Conservation (phyloP, 2,888 invertebrate genomes). For the Siphlonurus alternatus region DNA sequence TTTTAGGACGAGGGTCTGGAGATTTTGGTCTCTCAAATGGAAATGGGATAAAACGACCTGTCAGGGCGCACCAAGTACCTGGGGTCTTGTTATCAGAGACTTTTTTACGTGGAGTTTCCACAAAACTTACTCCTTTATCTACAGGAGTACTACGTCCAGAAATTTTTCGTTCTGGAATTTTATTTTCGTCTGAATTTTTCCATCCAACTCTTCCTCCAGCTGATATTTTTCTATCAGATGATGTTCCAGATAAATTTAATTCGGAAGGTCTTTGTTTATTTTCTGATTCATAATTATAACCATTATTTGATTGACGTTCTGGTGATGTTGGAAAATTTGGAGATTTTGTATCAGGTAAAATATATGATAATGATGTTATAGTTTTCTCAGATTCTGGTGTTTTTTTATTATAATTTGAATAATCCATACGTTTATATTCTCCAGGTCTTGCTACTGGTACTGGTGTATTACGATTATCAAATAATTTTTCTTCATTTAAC, state of each 20-base stretch:
- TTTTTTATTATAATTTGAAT: neutral
- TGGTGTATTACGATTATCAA: neutral
- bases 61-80: neutral
- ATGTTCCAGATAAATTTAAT: neutral
- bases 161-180: neutral
- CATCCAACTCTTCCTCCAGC: neutral
- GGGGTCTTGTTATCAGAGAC: neutral
- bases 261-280: neutral
- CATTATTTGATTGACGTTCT: neutral
- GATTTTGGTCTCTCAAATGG: neutral
- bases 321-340: too few species aligned
- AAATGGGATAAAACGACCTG: neutral
- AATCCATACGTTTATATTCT: neutral
- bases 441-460: too few species aligned
- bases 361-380: neutral
- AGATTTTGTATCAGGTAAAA: neutral
- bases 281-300: neutral
- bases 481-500: neutral
- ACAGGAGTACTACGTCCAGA: neutral
- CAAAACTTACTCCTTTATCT: neutral
- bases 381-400: neutral
- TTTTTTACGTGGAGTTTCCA: neutral
- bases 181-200: neutral
- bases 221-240: neutral
- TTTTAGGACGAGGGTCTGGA: neutral